Evolutionary conservation across 2,888 invertebrate genomes (phyloP), one percentile per base, ranked within the genome.

Genomic region (Escarpia spicata): DNA sequence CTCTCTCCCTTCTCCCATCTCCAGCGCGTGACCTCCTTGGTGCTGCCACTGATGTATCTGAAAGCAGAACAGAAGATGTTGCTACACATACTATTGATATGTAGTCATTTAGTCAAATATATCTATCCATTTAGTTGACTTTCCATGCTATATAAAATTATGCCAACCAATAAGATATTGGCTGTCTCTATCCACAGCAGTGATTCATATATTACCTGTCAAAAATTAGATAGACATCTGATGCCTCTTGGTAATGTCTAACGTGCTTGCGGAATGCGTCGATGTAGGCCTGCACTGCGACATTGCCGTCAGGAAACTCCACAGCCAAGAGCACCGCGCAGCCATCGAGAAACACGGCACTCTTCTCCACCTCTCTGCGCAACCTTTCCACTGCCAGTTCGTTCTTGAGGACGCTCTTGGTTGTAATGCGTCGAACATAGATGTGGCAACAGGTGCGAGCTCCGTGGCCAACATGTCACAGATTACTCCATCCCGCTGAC

Each of bases 391-490:
- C 91, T 43, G 91, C 91, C 37, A 91, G 37, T 91, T 91, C 45
- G 45, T 45, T 45, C 45, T 45, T 45, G 45, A 45, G 45, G 45
- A 45, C 45, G 45, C 45, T 45, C 91, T 91, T 91, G 9, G 15
- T 12, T 91, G 91, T 43, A n/a, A 43, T 31, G 19, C 91, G 44
- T 91, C 91, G n/a, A 91, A 91, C 44, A 91, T 91, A 91, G 91
- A 91, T 8, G 91, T 91, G 91, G 44, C 2, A 31, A 91, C 44
- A 43, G 91, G 91, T 91, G 91, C 91, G 91, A 3, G 3, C 44
- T 91, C 3, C 91, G 43, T 91, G 91, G 91, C 91, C 91, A 91
- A 19, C 91, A 91, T 91, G 91, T 37, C 37, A 37, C 37, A 37
- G 37, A 37, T 2, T 15, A 90, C 90, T 37, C 90, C 90, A 9